Conservation (phyloP, 1,140 invertebrate species). For the Coenobita brevimanus region DNA sequence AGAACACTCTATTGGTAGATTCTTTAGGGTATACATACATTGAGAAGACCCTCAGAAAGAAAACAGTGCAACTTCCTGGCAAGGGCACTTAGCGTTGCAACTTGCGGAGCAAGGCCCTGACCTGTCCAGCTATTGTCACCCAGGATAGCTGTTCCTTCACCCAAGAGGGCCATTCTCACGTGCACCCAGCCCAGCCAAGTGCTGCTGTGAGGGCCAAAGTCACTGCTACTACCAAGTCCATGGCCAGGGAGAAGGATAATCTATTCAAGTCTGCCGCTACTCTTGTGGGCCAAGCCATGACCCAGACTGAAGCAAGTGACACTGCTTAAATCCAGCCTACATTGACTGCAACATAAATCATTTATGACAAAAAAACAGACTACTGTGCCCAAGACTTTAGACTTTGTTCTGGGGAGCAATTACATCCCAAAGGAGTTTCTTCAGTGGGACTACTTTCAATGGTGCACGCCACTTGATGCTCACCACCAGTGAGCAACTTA, state of each 20-base stretch:
- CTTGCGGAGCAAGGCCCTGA: background rate
- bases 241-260: conserved; percentile 9
- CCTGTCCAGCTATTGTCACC: background rate
- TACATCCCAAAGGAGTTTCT: conserved; percentile 18
- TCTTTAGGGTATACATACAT: background rate
- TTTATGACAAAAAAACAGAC: background rate
- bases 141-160: background rate
- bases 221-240: background rate
- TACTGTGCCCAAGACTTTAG: background rate
- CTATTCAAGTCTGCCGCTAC: background rate
- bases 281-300: conserved; percentile 13
- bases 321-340: conserved; percentile 15
- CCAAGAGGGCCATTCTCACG: background rate
- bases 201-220: no score
- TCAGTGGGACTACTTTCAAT: background rate
- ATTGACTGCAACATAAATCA: background rate
- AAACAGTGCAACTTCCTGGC: background rate
- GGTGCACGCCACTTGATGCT: conserved; percentile 8
- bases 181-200: background rate
- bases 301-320: conserved; percentile 1
- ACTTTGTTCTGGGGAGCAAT: background rate
- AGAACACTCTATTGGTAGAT: background rate
- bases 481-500: background rate
- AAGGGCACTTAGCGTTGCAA: background rate
- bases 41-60: background rate